phyloP scores from a whole-genome alignment of 2,888 invertebrate genomes.

The Pherbina coryleti region DNA sequence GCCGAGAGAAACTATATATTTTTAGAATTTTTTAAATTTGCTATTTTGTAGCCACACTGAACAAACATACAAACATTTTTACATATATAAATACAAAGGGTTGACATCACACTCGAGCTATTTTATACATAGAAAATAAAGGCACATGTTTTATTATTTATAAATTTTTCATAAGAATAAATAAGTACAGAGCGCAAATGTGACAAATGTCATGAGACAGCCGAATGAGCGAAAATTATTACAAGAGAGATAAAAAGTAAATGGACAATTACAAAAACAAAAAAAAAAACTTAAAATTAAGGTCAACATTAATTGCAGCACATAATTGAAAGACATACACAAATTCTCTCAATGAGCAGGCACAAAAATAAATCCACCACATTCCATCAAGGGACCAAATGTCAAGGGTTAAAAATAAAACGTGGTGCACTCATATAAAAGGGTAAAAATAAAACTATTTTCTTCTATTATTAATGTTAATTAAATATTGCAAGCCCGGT shows the following conservation, averaged over 20 bases:
- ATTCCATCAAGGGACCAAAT: too few relatives aligned
- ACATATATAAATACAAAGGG: neutral
- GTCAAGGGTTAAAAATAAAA: too few relatives aligned
- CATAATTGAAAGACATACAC: neutral
- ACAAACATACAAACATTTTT: too few relatives aligned
- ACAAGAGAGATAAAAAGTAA: neutral
- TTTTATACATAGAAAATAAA: neutral
- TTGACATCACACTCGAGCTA: neutral
- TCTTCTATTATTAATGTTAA: too few relatives aligned
- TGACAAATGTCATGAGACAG: neutral
- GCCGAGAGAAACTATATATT: neutral
- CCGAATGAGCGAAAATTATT: neutral
- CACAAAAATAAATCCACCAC: too few relatives aligned
- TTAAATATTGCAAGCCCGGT: too few relatives aligned
- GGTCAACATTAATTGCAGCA: constrained; percentile 10
- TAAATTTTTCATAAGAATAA: neutral
- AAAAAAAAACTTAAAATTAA: neutral
- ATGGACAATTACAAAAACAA: neutral
- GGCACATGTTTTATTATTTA: neutral
- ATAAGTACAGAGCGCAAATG: neutral
- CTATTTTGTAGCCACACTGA: neutral
- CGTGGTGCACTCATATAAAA: too few relatives aligned
- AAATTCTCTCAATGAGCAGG: too few relatives aligned
- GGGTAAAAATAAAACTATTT: too few relatives aligned
- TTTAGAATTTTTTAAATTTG: neutral